A percentile compares a stretch with the other conserved stretches of the same genome.
phyloP scores from a whole-genome alignment of 2,888 invertebrate genomes.

The Dorcus hopei region DNA sequence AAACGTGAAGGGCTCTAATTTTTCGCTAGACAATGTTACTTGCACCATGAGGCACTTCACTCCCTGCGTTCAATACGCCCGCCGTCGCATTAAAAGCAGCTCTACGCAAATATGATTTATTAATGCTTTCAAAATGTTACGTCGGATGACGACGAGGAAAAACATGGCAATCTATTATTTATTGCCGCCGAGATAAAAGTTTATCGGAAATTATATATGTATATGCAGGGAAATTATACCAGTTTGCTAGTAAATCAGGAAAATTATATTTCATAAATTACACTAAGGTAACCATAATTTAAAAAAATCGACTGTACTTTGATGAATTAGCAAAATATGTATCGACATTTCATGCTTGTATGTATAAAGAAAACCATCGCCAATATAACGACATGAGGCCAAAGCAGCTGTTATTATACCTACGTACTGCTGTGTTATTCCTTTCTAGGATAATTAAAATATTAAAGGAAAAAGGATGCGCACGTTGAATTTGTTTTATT shows the following conservation, averaged over 20 bases:
- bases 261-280: not conserved
- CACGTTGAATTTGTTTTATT: no score
- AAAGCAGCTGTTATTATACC: no score
- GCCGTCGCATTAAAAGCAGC: not conserved
- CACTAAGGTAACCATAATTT: not conserved
- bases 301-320: slow-evolving; percentile 5
- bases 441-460: no score
- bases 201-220: not conserved
- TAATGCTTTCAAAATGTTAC: not conserved
- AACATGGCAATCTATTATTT: not conserved
- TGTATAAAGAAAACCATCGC: no score
- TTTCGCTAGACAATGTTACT: no score
- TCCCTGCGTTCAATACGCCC: not conserved
- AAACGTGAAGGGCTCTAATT: not conserved
- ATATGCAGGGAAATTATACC: not conserved
- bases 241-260: not conserved
- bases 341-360: no score
- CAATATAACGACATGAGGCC: no score
- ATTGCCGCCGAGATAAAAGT: not conserved
- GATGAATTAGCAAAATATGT: not conserved
- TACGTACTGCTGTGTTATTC: no score
- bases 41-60: no score
- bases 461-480: no score
- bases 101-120: not conserved
- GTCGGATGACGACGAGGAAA: not conserved